Conservation (phyloP, 1,140 invertebrate species). For the Apis cerana region DNA sequence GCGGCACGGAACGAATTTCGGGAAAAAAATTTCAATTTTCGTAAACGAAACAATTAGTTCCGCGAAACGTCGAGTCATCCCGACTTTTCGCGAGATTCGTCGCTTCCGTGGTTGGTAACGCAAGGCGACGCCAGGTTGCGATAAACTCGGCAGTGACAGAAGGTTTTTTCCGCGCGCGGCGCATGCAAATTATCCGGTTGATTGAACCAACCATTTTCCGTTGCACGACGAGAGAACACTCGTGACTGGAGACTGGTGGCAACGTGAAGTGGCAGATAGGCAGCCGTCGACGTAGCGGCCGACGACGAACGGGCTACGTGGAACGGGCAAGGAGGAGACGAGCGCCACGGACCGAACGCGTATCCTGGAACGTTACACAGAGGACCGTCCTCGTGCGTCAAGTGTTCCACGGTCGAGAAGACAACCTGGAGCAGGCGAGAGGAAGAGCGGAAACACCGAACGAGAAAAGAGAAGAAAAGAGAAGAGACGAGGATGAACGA, state of each 20-base stretch:
- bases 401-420: conserved; percentile 59
- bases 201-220: conserved; percentile 46
- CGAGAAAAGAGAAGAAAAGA: conserved; percentile 23
- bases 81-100: too few species aligned
- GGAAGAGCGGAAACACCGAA: conserved; percentile 38
- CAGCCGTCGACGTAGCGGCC: conserved; percentile 48
- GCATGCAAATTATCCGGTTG: conserved; percentile 62
- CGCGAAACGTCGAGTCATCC: neutral
- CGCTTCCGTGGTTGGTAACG: neutral
- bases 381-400: conserved; percentile 61
- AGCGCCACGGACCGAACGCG: conserved; percentile 51
- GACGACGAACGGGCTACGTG: conserved; percentile 38
- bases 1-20: neutral
- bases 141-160: neutral
- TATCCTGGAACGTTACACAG: conserved; percentile 49
- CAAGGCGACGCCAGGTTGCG: conserved; percentile 21
- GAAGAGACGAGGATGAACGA: conserved; percentile 28
- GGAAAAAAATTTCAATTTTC: neutral
- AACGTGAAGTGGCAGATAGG: conserved; percentile 65
- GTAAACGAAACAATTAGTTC: neutral
- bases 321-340: conserved; percentile 53
- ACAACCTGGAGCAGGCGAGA: conserved; percentile 37
- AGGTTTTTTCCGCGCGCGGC: neutral
- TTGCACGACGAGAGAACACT: conserved; percentile 50
- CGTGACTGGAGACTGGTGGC: conserved; percentile 56